Evolutionary conservation across 2,113 vertebrate genomes (phyloP).

Genomic region (Prochilodus magdalenae): DNA sequence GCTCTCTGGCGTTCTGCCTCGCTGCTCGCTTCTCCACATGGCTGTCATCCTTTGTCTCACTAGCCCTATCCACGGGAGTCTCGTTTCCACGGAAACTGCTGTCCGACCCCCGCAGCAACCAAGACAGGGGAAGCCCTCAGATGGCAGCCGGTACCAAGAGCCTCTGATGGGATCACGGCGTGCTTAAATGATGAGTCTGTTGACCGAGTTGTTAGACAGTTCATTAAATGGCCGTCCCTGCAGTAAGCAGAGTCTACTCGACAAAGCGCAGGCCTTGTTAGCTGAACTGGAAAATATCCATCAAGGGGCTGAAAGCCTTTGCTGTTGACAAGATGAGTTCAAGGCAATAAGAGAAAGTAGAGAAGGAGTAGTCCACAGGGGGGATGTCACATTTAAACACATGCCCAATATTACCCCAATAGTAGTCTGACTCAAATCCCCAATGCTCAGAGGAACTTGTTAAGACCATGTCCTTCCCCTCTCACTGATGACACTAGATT

Average conservation of each 20-base stretch:
- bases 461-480: slow-evolving; percentile 86
- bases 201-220: slow-evolving; percentile 90
- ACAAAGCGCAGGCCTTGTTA: slow-evolving; percentile 89
- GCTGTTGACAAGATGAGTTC: slow-evolving; percentile 24
- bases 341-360: not conserved
- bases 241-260: slow-evolving; percentile 84
- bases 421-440: slow-evolving; percentile 78
- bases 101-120: slow-evolving; percentile 84
- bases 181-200: slow-evolving; percentile 80
- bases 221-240: slow-evolving; percentile 95
- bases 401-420: slow-evolving; percentile 80
- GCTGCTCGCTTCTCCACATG: slow-evolving; percentile 72
- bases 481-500: slow-evolving; percentile 88
- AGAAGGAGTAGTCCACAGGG: slow-evolving; percentile 24
- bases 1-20: slow-evolving; percentile 83
- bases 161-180: slow-evolving; percentile 54
- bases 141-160: slow-evolving; percentile 75
- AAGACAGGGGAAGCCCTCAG: slow-evolving; percentile 82
- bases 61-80: slow-evolving; percentile 64
- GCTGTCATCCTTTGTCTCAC: slow-evolving; percentile 82
- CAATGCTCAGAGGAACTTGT: slow-evolving; percentile 98
- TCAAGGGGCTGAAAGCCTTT: slow-evolving; percentile 78
- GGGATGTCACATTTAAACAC: slow-evolving; percentile 60
- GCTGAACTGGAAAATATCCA: slow-evolving; percentile 93
- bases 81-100: slow-evolving; percentile 73